These are phyloP conservation scores for Montipora cactus DNA, from an alignment of 64 coral and sea anemone species.

Conservation along the genomic window DNA sequence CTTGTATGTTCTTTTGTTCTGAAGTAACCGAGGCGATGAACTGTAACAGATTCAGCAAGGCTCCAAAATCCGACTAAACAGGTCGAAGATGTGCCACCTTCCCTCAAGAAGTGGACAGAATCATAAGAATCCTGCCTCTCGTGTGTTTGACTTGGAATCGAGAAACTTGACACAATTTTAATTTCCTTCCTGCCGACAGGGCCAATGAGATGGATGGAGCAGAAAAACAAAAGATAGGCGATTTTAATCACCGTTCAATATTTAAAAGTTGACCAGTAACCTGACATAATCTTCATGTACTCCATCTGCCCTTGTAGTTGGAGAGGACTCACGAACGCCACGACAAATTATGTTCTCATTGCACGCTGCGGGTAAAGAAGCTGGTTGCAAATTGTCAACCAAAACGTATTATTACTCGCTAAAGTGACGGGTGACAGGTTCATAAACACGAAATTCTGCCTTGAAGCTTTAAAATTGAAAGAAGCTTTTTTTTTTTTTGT, in stretches of 20 bases:
- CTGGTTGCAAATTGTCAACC: conserved; percentile 19
- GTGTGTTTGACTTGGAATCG: not conserved
- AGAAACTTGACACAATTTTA: conserved; percentile 35
- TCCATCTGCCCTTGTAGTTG: conserved; percentile 33
- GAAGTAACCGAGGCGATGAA: conserved; percentile 26
- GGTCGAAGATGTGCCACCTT: not conserved
- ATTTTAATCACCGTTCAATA: conserved; percentile 54
- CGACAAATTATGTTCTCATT: not conserved
- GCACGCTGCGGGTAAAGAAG: not conserved
- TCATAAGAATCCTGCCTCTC: not conserved
- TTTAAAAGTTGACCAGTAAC: conserved; percentile 54
- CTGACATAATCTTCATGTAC: conserved; percentile 13
- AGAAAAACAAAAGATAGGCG: conserved; percentile 54
- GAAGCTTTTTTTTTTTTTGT: too few relatives aligned
- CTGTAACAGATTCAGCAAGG: conserved; percentile 12
- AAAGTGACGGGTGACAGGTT: conserved; percentile 1
- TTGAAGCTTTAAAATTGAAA: too few relatives aligned
- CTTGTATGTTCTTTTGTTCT: conserved; percentile 34
- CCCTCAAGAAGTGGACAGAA: conserved; percentile 3
- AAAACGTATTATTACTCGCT: not conserved
- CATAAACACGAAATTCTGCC: not conserved
- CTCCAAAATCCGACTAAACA: not conserved
- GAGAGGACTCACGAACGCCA: not conserved
- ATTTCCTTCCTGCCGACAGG: not conserved
- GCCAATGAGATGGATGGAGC: conserved; percentile 28